phyloP scores from a whole-genome alignment of 2,797 vertebrate genomes.

The Thunnus albacares region DNA sequence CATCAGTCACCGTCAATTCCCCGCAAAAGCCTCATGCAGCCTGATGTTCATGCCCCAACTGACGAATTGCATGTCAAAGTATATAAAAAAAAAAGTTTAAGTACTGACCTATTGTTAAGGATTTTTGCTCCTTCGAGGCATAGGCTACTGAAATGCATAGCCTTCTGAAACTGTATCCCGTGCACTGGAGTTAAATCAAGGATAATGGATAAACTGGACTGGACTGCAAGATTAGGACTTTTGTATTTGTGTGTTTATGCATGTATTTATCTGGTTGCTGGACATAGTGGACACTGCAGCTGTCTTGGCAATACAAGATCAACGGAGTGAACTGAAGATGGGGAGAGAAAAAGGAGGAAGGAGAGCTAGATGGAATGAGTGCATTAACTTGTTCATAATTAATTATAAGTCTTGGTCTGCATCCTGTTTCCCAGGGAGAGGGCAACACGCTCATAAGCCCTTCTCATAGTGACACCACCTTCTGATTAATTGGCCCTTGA shows the following conservation, averaged over 20 bases:
- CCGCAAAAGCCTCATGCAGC: slow-evolving; percentile 51
- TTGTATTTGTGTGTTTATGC: background rate
- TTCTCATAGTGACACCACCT: slow-evolving; percentile 55
- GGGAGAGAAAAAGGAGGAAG: background rate
- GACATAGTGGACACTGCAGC: background rate
- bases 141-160: slow-evolving; percentile 3
- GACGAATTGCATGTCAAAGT: slow-evolving; percentile 59
- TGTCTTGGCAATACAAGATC: slow-evolving; percentile 7
- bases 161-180: slow-evolving; percentile 4
- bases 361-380: slow-evolving; percentile 11
- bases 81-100: slow-evolving; percentile 30
- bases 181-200: slow-evolving; percentile 29
- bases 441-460: slow-evolving; percentile 50
- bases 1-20: slow-evolving; percentile 77
- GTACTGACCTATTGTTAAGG: slow-evolving; percentile 8
- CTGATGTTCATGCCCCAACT: slow-evolving; percentile 41
- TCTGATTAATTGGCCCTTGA: slow-evolving; percentile 74
- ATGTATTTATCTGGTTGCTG: slow-evolving; percentile 10
- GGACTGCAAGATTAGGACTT: slow-evolving; percentile 5
- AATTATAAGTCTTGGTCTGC: slow-evolving; percentile 55
- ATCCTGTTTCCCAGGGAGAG: slow-evolving; percentile 53
- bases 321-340: slow-evolving; percentile 13
- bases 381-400: slow-evolving; percentile 59
- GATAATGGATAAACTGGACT: slow-evolving; percentile 27
- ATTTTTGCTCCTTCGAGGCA: slow-evolving; percentile 6